Evolutionary conservation across 1,140 invertebrate species (phyloP).

Genomic region (Meloidogyne chitwoodi): DNA sequence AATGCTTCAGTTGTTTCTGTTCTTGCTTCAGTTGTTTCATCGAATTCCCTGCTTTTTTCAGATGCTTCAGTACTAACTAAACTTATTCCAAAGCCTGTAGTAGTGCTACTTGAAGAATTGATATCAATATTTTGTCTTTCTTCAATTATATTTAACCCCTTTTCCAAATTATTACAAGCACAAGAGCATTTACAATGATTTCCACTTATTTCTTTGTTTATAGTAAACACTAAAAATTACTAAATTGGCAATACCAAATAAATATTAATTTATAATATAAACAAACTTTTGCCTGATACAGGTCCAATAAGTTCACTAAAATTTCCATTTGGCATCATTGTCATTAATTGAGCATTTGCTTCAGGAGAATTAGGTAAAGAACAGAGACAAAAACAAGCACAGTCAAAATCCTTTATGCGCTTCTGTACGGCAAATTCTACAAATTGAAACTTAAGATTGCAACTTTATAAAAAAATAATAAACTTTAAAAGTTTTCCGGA

Average conservation of each 20-base stretch:
- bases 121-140: not conserved
- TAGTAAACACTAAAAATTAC: not conserved
- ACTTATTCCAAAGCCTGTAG: too few relatives aligned
- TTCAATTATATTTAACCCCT: not conserved
- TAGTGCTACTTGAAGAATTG: not conserved
- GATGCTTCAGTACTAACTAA: not conserved
- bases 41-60: not conserved
- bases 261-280: not conserved
- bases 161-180: constrained; percentile 7
- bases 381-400: constrained; percentile 13
- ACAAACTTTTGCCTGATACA: not conserved
- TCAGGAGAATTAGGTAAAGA: not conserved
- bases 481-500: too few relatives aligned
- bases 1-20: not conserved
- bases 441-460: not conserved
- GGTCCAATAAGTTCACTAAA: not conserved
- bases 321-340: not conserved
- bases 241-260: not conserved
- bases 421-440: constrained; percentile 10
- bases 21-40: not conserved
- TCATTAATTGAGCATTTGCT: not conserved
- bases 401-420: constrained; percentile 7
- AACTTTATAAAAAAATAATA: not conserved
- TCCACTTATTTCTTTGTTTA: constrained; percentile 11
- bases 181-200: constrained; percentile 20